These are phyloP conservation scores for Taenioides sp. DNA, from an alignment of 2,797 vertebrate species.

Conservation along the genomic window DNA sequence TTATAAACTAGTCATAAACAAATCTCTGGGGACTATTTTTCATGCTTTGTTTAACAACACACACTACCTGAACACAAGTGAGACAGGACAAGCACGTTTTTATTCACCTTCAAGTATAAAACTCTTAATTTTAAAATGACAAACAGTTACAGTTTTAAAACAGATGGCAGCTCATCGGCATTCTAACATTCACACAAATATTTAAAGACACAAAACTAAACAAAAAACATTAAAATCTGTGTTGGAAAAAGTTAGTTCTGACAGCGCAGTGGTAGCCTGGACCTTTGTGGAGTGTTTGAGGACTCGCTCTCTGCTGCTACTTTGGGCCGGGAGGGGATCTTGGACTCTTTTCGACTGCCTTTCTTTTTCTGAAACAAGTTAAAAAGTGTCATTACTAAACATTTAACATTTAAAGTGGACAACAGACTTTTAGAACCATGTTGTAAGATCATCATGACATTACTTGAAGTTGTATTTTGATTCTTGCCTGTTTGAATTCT, in stretches of 20 bases:
- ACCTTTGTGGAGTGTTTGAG: slow-evolving; percentile 64
- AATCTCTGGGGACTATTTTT: too few species aligned
- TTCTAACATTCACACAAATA: not conserved
- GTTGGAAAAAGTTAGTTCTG: slow-evolving; percentile 73
- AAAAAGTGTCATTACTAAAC: not conserved
- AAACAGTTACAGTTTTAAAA: slow-evolving; percentile 1
- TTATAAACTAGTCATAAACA: too few species aligned
- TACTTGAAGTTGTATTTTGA: too few species aligned
- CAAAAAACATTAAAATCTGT: not conserved
- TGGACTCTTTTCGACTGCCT: slow-evolving; percentile 76
- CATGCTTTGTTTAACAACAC: too few species aligned
- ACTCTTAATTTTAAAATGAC: slow-evolving; percentile 35
- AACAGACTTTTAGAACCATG: too few species aligned
- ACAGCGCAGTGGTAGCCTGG: slow-evolving; percentile 82
- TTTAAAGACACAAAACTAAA: not conserved
- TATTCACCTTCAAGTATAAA: slow-evolving; percentile 13
- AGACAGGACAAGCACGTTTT: not conserved
- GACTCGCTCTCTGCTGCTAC: slow-evolving; percentile 67
- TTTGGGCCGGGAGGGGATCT: slow-evolving; percentile 70
- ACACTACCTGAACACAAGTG: not conserved
- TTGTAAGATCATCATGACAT: too few species aligned
- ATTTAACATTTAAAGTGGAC: too few species aligned
- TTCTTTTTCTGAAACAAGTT: slow-evolving; percentile 78
- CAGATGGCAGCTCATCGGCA: slow-evolving; percentile 6
- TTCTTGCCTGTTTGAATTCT: too few species aligned